Percentiles rank a stretch among this genome's conserved stretches.
phyloP scores from a whole-genome alignment of 2,113 vertebrate genomes.

The Eidolon helvum region DNA sequence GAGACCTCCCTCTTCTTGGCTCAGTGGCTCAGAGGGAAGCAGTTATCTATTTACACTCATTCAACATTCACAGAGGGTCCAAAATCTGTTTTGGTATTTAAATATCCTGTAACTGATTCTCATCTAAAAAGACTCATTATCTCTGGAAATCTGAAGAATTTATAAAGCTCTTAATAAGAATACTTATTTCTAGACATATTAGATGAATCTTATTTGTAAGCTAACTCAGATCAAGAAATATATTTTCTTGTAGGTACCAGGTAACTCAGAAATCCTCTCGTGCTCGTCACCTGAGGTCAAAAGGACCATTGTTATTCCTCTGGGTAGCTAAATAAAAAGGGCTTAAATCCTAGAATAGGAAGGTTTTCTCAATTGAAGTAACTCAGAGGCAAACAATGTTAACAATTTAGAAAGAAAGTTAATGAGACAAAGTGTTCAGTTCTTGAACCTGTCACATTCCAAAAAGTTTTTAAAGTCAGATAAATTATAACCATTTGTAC shows the following conservation, averaged over 20 bases:
- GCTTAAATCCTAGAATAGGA: background rate
- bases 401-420: background rate
- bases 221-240: background rate
- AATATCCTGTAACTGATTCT: background rate
- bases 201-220: background rate
- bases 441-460: background rate
- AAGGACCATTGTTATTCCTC: background rate
- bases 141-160: background rate
- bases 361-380: background rate
- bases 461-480: background rate
- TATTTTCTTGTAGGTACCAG: background rate
- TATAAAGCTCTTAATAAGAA: background rate
- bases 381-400: background rate
- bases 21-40: background rate
- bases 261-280: background rate
- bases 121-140: background rate
- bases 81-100: background rate
- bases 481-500: background rate
- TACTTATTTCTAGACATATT: background rate
- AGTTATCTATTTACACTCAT: background rate
- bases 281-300: background rate
- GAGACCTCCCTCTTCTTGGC: background rate
- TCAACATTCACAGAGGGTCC: background rate
- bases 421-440: background rate
- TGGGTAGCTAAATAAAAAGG: background rate